Evolutionary conservation across 2,888 invertebrate species (phyloP), one percentile per base, ranked within the genome.

Genomic region (Globia sparganii): DNA sequence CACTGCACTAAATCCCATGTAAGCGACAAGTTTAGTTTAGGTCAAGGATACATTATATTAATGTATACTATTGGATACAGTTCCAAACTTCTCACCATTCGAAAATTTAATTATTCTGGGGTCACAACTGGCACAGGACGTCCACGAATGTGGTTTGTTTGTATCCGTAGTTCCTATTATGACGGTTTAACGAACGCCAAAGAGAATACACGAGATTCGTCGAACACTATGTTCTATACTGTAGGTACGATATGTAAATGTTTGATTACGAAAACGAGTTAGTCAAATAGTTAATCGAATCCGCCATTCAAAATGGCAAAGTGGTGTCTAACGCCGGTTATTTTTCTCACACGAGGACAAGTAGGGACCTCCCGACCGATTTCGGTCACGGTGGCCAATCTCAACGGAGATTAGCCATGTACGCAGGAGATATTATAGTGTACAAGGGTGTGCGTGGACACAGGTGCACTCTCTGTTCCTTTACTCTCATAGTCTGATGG

Each of bases 101-200:
- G 15, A 49, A 59, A 49, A 67, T 49, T n/a, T 77, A 49, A 59
- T 77, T 59, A 67, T 31, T 68, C n/a, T 18, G 34, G 13, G 28
- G 56, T n/a, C 31, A 31, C 13, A 31, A 43, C 15, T 0, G 34
- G 15, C 15, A 64, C 18, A 62, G 75, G n/a, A 34, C 15, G 31
- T 18, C 13, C 18, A 34, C 21, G 8, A 65, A 59, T 59, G 15
- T 18, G 66, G 31, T 21, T 40, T 11, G 11, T 46, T 40, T 56
- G 4, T 28, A 21, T 8, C 13, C 31, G 0, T 6, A 53, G 18
- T 43, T 34, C 34, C 69, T 62, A n/a, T 28, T 37, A 62, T 25
- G 34, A 28, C 28, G 68, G 34, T 78, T 43, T 49, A 25, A 9
- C n/a, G 43, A 43, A 34, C 49, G 13, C 53, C 70, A 69, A 77